Evolutionary conservation across 2,888 invertebrate genomes (phyloP), one percentile per base, ranked within the genome.

Genomic region (Aleiodes testaceus): DNA sequence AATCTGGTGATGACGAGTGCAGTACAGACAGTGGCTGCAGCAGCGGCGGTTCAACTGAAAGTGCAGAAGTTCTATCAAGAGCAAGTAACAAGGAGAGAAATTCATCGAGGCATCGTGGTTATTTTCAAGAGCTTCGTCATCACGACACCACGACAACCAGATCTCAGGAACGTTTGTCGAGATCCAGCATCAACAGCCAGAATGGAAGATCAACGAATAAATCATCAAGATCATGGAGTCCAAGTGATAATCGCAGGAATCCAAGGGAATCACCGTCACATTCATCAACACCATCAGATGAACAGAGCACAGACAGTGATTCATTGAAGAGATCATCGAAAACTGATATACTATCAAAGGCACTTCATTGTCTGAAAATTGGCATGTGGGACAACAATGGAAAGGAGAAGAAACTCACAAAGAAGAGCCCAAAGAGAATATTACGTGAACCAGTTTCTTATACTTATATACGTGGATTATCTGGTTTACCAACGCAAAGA

Each of bases 401-500:
- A 11, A 90, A 91, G 82, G 92, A 92, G 79, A 92, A 91, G 81
- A 82, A 83, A 70, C 79, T 79, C 45, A 77, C 77, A 16, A 85
- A 85, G 71, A 85, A 85, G 70, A 82, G 87, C 70, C 94, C 93
- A 1, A 93, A 94, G 83, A 91, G 93, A 79, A 95, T 95, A 74
- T 89, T 95, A 7, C 90, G 95, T 47, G 91, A 93, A 65, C 95
- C 95, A 1, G 92, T 94, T 11, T 91, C 92, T 0, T 95, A 95
- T 86, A 94, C 93, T 7, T 95, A 95, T 86, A 92, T 94, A 1
- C 92, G 92, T 76, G 95, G 95, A 55, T 90, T 94, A 75, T 95
- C 95, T 7, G 95, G 95, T 9, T 88, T 95, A 68, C 95, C 95
- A 6, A 95, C 95, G 0, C 94, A 94, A 84, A 90, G 95, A 81